Base-by-base conservation (phyloP, 2,797 vertebrate genomes). In the Anisognathus igniventris region DNA sequence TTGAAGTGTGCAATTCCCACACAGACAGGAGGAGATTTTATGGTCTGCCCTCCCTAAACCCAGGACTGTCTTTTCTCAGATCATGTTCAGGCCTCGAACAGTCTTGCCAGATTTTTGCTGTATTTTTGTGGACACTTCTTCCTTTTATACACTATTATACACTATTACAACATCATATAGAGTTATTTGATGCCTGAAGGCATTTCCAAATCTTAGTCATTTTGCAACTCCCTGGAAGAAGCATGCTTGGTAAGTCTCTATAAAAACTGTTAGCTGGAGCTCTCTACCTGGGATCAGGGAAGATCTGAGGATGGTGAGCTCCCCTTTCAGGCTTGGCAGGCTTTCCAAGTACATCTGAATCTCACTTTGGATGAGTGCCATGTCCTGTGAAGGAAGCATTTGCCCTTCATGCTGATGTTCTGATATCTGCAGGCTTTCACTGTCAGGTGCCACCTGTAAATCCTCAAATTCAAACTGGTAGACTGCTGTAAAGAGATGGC, bases 211-310 rank as follows among this genome's bases (percentile, higher is more conserved):
- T 58, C 40, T 58, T 68, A 50, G 5, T 9, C 33, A 84, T 68
- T 93, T 56, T 84, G 72, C 51, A 89, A 66, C 42, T 88, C 8
- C 7, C 40, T 92, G 89, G 58, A 90, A 84, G 14, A 74, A 80
- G 25, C n/a, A 77, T n/a, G 23, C 23, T 62, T 37, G 16, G 18
- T 27, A 90, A 68, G 31, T 12, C 19, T 64, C 16, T 30, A 14
- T 57, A 87, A 85, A 90, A 91, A 20, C 25, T 58, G 2, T 58
- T 72, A 91, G 10, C 51, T 84, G 51, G 24, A 67, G 50, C 90
- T 67, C 13, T 58, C 12, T 97, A 99, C 99, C 99, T 98, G 99
- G 98, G 44, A 99, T 98, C 50, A 98, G 88, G 11, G 98, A 91
- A 48, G 99, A 99, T 78, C 64, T 98, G 67, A 99, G 98, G 58